Percentiles rank a stretch among this genome's conserved stretches.
Conservation (phyloP, 2,113 vertebrate genomes). For the Hemicordylus capensis region DNA sequence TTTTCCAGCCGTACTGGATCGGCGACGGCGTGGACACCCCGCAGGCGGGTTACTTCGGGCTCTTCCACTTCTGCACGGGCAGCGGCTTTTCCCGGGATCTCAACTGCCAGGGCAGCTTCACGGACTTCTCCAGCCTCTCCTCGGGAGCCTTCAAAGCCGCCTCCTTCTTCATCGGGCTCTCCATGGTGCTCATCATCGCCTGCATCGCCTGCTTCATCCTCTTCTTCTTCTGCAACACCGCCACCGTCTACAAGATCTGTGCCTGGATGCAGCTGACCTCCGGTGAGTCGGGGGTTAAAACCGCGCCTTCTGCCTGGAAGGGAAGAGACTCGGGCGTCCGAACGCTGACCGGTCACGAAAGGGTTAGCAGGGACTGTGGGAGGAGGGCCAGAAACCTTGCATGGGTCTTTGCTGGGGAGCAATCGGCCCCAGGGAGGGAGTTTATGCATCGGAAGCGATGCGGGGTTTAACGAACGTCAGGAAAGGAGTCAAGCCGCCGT, state of each 20-base stretch:
- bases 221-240: slow-evolving; percentile 97
- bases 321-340: neutral
- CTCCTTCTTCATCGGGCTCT: slow-evolving; percentile 95
- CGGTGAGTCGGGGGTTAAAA: slow-evolving; percentile 77
- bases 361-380: too few relatives aligned
- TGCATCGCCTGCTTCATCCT: slow-evolving; percentile 94
- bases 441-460: neutral
- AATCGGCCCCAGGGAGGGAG: neutral
- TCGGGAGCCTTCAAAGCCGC: slow-evolving; percentile 95
- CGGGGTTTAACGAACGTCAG: neutral
- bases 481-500: neutral
- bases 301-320: slow-evolving; percentile 14
- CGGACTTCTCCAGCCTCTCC: slow-evolving; percentile 92
- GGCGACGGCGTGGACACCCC: slow-evolving; percentile 95
- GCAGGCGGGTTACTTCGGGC: slow-evolving; percentile 95
- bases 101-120: slow-evolving; percentile 93
- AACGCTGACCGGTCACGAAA: too few relatives aligned
- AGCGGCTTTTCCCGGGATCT: slow-evolving; percentile 90
- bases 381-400: too few relatives aligned
- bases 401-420: too few relatives aligned
- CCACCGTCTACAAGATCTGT: slow-evolving; percentile 97
- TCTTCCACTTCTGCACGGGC: slow-evolving; percentile 94
- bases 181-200: slow-evolving; percentile 93
- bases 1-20: slow-evolving; percentile 97
- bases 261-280: slow-evolving; percentile 96